Evolutionary conservation across 2,113 vertebrate genomes (phyloP), one percentile per base, ranked within the genome.

Genomic region (Turdus rufiventris): DNA sequence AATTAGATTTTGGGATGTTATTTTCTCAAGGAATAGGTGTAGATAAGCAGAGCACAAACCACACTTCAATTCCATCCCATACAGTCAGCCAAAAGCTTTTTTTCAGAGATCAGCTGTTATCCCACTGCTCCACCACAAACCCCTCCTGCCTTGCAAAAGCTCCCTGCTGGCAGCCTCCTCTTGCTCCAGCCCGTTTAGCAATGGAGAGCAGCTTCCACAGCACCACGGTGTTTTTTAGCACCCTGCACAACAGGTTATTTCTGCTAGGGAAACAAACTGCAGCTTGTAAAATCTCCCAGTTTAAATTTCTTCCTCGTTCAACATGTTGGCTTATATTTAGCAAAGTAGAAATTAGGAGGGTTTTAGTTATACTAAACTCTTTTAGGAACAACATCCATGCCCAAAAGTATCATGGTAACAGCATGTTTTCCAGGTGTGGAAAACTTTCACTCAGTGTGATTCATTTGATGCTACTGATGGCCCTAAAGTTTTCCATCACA

Each of bases 301-400:
- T 48, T 28, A 57, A 72, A 40, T 84, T 72, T 63, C 31, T 76
- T 57, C n/a, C 16, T 38, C 15, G 21, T 42, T 63, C 48, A 85
- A 9, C 0, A 0, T 10, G 14, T 9, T 67, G 60, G 1, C 2
- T 70, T 43, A 17, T 19, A 33, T 56, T 82, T 53, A 56, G 33
- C 26, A 47, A 87, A 45, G 4, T 28, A 57, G n/a, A 57, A 62
- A 45, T 34, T 28, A 23, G 10, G 21, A 92, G 45, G 12, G 68
- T 21, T 72, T 81, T 51, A 75, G 28, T 40, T 40, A 40, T 14
- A 40, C 40, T 40, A 40, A 40, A 36, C 67, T 80, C 29, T 57
- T 14, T 24, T 53, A 54, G 57, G 66, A 91, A 33, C 7, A 54
- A 20, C 8, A 40, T 23, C 24, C 23, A 8, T 21, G 4, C 38